These are phyloP conservation scores for Dasysyrphus albostriatus DNA, from an alignment of 2,888 invertebrate genomes.

Conservation along the genomic window DNA sequence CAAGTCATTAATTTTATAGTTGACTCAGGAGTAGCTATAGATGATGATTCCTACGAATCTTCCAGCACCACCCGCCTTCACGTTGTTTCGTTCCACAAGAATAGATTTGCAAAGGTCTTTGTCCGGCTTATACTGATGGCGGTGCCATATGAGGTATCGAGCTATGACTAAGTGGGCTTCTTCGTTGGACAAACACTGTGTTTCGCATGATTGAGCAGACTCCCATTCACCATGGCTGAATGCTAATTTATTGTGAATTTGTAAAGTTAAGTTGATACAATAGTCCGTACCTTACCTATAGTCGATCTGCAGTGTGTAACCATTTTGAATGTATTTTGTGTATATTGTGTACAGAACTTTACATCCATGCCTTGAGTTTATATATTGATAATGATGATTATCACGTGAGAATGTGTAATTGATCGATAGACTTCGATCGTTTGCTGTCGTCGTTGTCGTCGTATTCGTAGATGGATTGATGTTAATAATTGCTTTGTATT, in stretches of 20 bases:
- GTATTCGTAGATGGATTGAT: conserved; percentile 31
- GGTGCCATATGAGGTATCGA: conserved; percentile 50
- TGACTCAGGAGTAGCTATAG: conserved; percentile 55
- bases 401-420: conserved; percentile 70
- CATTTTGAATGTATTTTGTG: not conserved
- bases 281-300: conserved; percentile 4
- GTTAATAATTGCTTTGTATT: conserved; percentile 69
- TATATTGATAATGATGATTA: conserved; percentile 64
- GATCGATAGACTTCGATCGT: conserved; percentile 72
- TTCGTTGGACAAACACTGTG: conserved; percentile 41
- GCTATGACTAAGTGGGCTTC: conserved; percentile 67
- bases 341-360: conserved; percentile 6
- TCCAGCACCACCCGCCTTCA: conserved; percentile 5
- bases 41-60: conserved; percentile 59
- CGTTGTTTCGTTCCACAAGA: conserved; percentile 16
- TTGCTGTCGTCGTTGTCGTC: conserved; percentile 29
- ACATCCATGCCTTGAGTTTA: conserved; percentile 31
- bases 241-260: conserved; percentile 56
- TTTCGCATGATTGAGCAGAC: conserved; percentile 73
- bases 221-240: conserved; percentile 63
- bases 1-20: conserved; percentile 67
- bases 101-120: conserved; percentile 57
- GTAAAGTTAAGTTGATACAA: conserved; percentile 49
- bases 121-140: conserved; percentile 42
- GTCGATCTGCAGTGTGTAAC: conserved; percentile 8